A percentile compares a stretch with the other conserved stretches of the same genome.
Conservation (phyloP, 2,888 invertebrate species). For the Sarcophaga caerulescens region DNA sequence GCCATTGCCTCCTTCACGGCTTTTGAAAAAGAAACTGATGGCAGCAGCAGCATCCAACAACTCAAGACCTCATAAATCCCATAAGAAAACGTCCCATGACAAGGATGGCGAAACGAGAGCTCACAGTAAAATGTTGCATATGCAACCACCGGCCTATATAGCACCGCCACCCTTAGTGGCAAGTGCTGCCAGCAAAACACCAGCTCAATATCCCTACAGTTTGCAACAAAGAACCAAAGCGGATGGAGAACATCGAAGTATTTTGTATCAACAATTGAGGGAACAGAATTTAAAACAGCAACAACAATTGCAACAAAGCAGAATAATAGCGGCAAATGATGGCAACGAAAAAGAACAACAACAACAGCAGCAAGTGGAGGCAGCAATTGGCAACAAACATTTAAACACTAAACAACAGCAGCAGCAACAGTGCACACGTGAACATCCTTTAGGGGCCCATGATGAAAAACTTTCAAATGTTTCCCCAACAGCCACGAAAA, state of each 20-base stretch:
- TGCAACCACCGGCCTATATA: slow-evolving; percentile 68
- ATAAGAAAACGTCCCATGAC: slow-evolving; percentile 58
- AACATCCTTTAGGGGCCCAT: slow-evolving; percentile 72
- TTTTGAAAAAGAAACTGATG: slow-evolving; percentile 63
- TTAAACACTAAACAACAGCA: slow-evolving; percentile 60
- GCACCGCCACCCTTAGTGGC: slow-evolving; percentile 65
- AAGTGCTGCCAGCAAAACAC: slow-evolving; percentile 57
- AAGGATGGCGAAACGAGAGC: slow-evolving; percentile 57
- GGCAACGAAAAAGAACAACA: slow-evolving; percentile 64
- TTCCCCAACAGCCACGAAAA: slow-evolving; percentile 12
- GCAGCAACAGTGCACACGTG: slow-evolving; percentile 63
- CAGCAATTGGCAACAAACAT: slow-evolving; percentile 20
- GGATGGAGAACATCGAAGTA: slow-evolving; percentile 74
- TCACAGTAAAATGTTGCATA: slow-evolving; percentile 57
- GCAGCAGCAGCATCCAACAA: slow-evolving; percentile 36
- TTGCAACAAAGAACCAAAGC: slow-evolving; percentile 74
- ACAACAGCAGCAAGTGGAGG: slow-evolving; percentile 43
- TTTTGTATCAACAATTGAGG: slow-evolving; percentile 70
- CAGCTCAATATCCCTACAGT: slow-evolving; percentile 71
- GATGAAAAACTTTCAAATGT: slow-evolving; percentile 35
- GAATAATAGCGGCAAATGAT: slow-evolving; percentile 48
- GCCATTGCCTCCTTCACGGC: slow-evolving; percentile 69
- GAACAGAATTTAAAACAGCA: slow-evolving; percentile 69
- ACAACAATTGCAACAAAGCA: slow-evolving; percentile 55
- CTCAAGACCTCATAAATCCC: slow-evolving; percentile 49